Evolutionary conservation across 2,797 vertebrate species (phyloP).

Genomic region (Threskiornis aethiopicus): DNA sequence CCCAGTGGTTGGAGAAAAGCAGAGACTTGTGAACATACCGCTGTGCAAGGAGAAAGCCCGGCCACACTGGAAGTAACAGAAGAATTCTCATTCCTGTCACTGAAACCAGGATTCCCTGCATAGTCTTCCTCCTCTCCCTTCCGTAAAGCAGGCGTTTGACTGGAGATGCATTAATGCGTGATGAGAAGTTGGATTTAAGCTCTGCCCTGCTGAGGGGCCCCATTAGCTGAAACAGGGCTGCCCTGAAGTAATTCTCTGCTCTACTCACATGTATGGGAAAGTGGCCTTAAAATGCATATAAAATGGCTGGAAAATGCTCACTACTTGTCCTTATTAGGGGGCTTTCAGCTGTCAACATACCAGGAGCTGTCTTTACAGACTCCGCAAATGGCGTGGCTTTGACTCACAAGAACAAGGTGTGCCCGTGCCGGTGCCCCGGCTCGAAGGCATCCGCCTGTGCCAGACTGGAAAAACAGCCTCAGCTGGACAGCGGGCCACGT

Average conservation of each 20-base stretch:
- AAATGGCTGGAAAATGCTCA: not conserved
- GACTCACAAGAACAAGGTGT: too few species aligned
- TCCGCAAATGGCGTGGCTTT: not conserved
- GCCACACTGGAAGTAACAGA: fast-evolving
- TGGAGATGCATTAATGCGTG: not conserved
- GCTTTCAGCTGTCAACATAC: not conserved
- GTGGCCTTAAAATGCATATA: not conserved
- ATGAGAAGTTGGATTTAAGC: not conserved
- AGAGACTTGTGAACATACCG: not conserved
- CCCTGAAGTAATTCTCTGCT: not conserved
- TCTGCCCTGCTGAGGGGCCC: not conserved
- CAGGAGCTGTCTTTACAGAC: not conserved
- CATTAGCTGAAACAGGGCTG: not conserved
- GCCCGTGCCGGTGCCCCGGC: not conserved
- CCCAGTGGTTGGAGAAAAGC: not conserved
- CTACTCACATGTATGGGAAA: not conserved
- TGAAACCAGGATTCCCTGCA: not conserved
- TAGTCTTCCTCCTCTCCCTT: not conserved
- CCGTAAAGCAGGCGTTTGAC: not conserved
- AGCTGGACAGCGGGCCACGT: not conserved
- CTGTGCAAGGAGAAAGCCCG: not conserved
- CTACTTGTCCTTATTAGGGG: not conserved
- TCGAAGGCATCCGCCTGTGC: not conserved
- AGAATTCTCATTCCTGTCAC: not conserved
- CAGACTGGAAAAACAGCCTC: not conserved